A percentile compares a stretch with the other conserved stretches of the same genome.
phyloP scores from a whole-genome alignment of 2,797 vertebrate species.

The Muscicapa striata region DNA sequence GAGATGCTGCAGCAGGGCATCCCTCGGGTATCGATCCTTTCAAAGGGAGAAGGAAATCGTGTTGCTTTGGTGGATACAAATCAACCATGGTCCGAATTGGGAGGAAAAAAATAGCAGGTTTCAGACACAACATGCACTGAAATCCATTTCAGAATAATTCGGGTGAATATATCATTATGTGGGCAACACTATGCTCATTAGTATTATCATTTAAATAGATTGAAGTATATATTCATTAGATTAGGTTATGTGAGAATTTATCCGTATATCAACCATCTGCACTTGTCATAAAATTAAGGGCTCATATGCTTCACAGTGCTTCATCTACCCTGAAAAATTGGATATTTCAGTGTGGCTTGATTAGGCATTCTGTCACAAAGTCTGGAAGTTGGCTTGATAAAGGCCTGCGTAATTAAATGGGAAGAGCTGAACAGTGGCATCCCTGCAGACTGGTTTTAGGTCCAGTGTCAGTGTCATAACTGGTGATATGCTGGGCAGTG shows the following conservation, averaged over 20 bases:
- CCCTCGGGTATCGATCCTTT: accelerated
- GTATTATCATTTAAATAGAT: background rate
- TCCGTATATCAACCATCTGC: slow-evolving; percentile 23
- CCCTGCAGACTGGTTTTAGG: background rate
- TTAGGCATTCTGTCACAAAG: background rate
- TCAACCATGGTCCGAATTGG: accelerated
- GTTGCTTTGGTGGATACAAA: too few relatives aligned
- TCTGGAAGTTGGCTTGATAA: background rate
- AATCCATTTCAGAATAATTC: background rate
- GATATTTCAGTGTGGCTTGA: background rate
- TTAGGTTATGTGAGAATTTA: background rate
- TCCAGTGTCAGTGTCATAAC: background rate
- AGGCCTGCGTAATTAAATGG: background rate
- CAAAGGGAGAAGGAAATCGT: background rate
- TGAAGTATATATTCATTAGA: background rate
- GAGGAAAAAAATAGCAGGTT: accelerated
- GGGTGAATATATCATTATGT: background rate
- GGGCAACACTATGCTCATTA: background rate
- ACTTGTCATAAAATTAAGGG: slow-evolving; percentile 16
- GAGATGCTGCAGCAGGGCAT: accelerated
- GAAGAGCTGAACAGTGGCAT: background rate
- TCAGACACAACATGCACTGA: background rate
- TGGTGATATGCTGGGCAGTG: background rate
- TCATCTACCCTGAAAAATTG: background rate
- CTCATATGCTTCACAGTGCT: background rate